Evolutionary conservation across 2,888 invertebrate species (phyloP).

Genomic region (Catonia carolina): DNA sequence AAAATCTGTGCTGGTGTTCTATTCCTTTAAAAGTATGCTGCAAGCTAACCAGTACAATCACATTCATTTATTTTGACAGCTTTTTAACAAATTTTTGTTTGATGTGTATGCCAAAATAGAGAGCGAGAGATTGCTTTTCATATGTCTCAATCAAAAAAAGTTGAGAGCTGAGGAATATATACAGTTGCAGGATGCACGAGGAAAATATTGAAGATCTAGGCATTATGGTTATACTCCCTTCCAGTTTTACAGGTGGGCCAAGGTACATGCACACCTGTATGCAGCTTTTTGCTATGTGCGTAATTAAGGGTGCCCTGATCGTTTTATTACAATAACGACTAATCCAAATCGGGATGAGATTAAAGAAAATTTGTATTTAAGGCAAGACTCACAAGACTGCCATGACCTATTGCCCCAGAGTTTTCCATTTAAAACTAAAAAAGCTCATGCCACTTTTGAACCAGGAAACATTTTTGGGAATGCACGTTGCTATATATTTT

Average conservation of each 20-base stretch:
- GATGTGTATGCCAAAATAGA: background rate
- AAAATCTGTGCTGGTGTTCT: background rate
- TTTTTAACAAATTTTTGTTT: background rate
- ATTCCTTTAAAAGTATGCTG: background rate
- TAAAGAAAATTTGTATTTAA: slow-evolving; percentile 27
- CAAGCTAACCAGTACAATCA: background rate
- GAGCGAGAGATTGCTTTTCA: background rate
- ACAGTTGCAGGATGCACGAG: background rate
- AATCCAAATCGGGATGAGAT: slow-evolving; percentile 40
- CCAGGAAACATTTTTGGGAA: slow-evolving; percentile 34
- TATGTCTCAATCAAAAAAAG: background rate
- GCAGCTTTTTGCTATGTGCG: background rate
- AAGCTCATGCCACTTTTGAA: slow-evolving; percentile 30
- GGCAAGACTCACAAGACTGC: slow-evolving; percentile 32
- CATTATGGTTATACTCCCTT: background rate
- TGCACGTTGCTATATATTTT: slow-evolving; percentile 32
- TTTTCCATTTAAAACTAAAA: slow-evolving; percentile 36
- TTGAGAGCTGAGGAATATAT: background rate
- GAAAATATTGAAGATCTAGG: background rate
- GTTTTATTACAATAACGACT: slow-evolving; percentile 40
- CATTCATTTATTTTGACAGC: background rate
- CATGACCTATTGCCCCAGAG: slow-evolving; percentile 35
- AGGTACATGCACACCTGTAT: background rate
- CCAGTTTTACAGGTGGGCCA: background rate
- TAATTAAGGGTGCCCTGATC: background rate